phyloP scores from a whole-genome alignment of 2,888 invertebrate species.

The Brachycybe producta region DNA sequence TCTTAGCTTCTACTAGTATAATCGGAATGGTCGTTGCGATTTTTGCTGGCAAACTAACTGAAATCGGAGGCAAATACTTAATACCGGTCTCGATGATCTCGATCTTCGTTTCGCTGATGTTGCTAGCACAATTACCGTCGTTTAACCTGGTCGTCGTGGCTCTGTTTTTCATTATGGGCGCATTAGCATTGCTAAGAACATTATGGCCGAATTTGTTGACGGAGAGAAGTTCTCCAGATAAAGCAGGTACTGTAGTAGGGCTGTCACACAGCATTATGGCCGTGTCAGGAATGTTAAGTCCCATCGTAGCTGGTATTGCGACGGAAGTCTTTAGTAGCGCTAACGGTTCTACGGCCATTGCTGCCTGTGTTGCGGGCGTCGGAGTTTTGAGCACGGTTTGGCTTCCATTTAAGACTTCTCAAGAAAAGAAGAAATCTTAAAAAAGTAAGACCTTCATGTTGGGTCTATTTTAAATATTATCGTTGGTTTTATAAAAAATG shows the following conservation, averaged over 20 bases:
- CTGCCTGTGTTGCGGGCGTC: neutral
- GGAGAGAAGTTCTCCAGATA: neutral
- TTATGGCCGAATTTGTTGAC: conserved; percentile 2
- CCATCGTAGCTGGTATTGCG: conserved; percentile 1
- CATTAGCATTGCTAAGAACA: neutral
- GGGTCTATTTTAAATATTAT: neutral
- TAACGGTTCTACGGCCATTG: neutral
- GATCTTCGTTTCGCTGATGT: neutral
- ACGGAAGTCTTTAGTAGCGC: neutral
- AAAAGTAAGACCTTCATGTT: neutral
- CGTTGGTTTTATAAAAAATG: too few relatives aligned
- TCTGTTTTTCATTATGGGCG: neutral
- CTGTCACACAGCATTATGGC: conserved; percentile 4
- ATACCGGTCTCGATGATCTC: neutral
- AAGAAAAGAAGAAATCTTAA: conserved; percentile 4
- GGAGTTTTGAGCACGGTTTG: neutral
- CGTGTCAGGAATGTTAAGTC: conserved; percentile 4
- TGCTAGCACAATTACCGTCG: neutral
- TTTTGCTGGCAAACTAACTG: conserved; percentile 3
- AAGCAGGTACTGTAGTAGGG: conserved; percentile 3
- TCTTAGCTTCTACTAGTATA: neutral
- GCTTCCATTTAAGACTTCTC: too few relatives aligned
- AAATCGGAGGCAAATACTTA: neutral
- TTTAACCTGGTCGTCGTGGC: neutral
- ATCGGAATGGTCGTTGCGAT: neutral